Base-by-base conservation (phyloP, 2,797 vertebrate genomes). In the Vespertilio murinus region DNA sequence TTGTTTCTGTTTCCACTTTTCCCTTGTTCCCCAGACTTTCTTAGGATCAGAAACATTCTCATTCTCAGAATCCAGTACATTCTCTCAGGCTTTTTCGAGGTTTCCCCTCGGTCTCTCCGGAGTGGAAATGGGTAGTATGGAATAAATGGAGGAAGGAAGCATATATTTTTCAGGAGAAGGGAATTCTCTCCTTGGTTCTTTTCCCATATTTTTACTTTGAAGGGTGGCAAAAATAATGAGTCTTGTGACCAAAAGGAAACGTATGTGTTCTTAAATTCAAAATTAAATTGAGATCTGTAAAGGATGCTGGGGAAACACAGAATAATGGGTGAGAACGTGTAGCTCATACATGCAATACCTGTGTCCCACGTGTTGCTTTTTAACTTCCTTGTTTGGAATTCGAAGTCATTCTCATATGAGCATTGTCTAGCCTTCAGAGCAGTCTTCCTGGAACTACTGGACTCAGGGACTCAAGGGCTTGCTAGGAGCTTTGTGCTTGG, bases 201-300 rank as follows among this genome's bases (percentile, higher is more conserved):
- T 77, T 23, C 40, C 18, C 42, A 45, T 16, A 22, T 33, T 92
- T 85, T 84, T 79, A 90, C 30, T 89, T 78, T 94, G 65, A 92
- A 94, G 28, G 49, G 64, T 42, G 52, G 86, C 61, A 94, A 86
- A 96, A 95, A 70, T 92, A 84, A 88, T 70, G 90, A 71, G 33
- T 74, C 78, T 92, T 82, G 64, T 84, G 54, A 91, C 42, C 89
- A 11, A 73, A 88, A 77, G 75, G 23, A 77, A 54, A 77, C 20
- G 33, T 16, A 9, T 54, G 54, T 83, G 73, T 54, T 88, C 70
- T 86, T 94, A 70, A 80, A 30, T 86, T 93, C 73, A 59, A 64
- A 87, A 73, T 82, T 93, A 79, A 93, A 88, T 93, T 88, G 69
- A 83, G 74, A 70, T 93, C 61, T 79, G 30, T 82, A 88, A 91